Base-by-base conservation (phyloP, 2,888 invertebrate species). In the Tenthredo distinguenda region DNA sequence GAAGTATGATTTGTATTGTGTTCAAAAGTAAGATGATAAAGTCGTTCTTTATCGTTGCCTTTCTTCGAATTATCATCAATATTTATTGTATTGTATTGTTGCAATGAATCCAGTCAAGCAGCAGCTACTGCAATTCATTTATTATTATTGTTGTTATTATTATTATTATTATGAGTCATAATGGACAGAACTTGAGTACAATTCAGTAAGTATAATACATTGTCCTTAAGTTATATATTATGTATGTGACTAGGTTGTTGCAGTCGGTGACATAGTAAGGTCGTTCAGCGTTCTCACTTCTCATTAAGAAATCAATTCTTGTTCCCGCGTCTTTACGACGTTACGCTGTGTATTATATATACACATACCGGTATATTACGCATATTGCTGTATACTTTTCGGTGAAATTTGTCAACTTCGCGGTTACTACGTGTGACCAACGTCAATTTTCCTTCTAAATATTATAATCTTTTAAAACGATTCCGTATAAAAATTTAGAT, bases 221-320 rank as follows among this genome's bases (percentile, higher is more conserved):
- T 77, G 77, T 77, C 77, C 50, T 77, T 77, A 77, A 34, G 50
- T 55, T 21, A 31, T 71, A 26, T 26, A 62, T 68, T 68, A 68
- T 68, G 34, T 55, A 77, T 77, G 55, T 77, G 77, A 77, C 77
- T 77, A n/a, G 26, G 77, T 77, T 18, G 31, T 74, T 43, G 72
- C 72, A 74, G 72, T 74, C 72, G 77, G 77, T 77, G 77, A 77
- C 77, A 50, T 77, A 50, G 77, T 77, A 55, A 77, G 77, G 77
- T 77, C 77, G 55, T 77, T 50, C 77, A 43, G 12, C 10, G 10
- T 74, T 74, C 72, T 55, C 50, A 77, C 55, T 55, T 55, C 77
- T 77, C 55, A 77, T 77, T 77, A 55, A 77, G 77, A 77, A 77
- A 77, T 77, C 77, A 50, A 77, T 77, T 77, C 77, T 77, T 77